Evolutionary conservation across 1,140 invertebrate species (phyloP), one percentile per base, ranked within the genome.

Genomic region (Homalodisca vitripennis): DNA sequence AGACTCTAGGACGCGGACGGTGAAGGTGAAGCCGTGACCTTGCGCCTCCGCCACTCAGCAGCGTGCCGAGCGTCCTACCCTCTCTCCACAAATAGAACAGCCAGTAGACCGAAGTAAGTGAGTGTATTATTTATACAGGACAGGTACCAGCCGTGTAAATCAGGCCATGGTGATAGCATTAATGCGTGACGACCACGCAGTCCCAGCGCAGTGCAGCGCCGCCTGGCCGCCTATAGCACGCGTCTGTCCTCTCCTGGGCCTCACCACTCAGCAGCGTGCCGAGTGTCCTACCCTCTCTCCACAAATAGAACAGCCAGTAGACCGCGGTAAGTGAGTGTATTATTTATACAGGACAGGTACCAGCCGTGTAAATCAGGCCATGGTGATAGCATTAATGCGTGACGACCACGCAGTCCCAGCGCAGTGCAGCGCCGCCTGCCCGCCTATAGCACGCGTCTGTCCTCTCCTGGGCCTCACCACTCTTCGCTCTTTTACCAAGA

Each of bases 171-270:
- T 51, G 48, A 51, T 51, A 20, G 48, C n/a, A 51, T 51, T 51
- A 51, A 51, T 51, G n/a, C n/a, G 48, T 51, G 48, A 51, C 48
- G 48, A 51, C 48, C 48, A 51, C 48, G 48, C 48, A n/a, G n/a
- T n/a, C n/a, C n/a, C n/a, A n/a, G n/a, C n/a, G 48, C n/a, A 14
- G 48, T 51, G 48, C 22, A n/a, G 48, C 48, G 14, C 14, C 3
- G 3, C 3, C 48, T 51, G 48, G 2, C 6, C 3, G 48, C 48
- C 17, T 14, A 51, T 51, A 22, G 48, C 34, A 17, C 34, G 6
- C 48, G 48, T 22, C 22, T 51, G 34, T 10, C 34, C 34, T 10
- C 34, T 41, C 6, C 48, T 51, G 48, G 6, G 22, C n/a, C 48
- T 51, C 48, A 3, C n/a, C n/a, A n/a, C n/a, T n/a, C n/a, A n/a